phyloP scores from a whole-genome alignment of 2,888 invertebrate genomes.

The Lasioglossum zephyrum region DNA sequence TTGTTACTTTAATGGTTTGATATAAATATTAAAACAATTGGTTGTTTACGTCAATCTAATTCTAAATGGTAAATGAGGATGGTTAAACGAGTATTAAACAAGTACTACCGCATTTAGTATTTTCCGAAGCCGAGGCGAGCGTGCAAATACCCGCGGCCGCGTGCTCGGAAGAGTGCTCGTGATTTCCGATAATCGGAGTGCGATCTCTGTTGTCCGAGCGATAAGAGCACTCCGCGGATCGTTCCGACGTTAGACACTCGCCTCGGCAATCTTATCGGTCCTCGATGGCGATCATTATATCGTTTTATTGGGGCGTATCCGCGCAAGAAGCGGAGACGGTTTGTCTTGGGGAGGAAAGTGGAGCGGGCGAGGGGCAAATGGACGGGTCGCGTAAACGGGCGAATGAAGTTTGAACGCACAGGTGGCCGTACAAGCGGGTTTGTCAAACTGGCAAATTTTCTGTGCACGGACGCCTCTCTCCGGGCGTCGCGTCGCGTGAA shows the following conservation, averaged over 20 bases:
- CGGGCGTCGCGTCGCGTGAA: constrained; percentile 6
- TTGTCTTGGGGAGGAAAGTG: not conserved
- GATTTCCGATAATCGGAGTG: constrained; percentile 1
- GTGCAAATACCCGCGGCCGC: not conserved
- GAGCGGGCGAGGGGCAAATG: constrained; percentile 29
- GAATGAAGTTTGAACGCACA: constrained; percentile 36
- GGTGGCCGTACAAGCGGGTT: constrained; percentile 37
- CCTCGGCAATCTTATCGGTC: not conserved
- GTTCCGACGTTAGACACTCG: not conserved
- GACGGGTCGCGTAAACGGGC: constrained; percentile 33
- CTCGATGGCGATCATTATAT: not conserved
- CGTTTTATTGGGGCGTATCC: not conserved
- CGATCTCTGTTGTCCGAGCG: constrained; percentile 11
- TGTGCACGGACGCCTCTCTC: not conserved
- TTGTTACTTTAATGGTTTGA: not conserved
- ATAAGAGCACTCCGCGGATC: constrained; percentile 25
- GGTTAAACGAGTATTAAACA: not conserved
- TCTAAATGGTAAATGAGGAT: not conserved
- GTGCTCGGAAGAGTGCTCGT: not conserved
- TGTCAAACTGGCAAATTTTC: constrained; percentile 48
- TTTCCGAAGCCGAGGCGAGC: not conserved
- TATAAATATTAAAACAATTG: not conserved
- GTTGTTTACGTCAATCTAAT: not conserved
- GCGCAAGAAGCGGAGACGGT: not conserved
- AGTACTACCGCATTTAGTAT: not conserved